phyloP scores from a whole-genome alignment of 1,140 invertebrate species.

The Tetramorium alpestre region DNA sequence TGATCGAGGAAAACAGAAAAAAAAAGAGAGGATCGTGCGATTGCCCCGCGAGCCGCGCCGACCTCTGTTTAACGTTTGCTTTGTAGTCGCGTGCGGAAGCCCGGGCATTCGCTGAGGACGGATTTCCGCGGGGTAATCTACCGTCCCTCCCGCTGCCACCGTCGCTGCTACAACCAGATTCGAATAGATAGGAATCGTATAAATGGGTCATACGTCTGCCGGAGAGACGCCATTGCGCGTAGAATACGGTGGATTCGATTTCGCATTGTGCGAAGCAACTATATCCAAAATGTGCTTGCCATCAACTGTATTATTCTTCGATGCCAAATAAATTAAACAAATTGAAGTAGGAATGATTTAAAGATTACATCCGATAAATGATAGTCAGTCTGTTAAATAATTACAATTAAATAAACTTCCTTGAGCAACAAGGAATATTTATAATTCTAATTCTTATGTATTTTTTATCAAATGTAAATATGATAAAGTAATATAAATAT shows the following conservation, averaged over 20 bases:
- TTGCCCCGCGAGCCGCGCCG: constrained; percentile 29
- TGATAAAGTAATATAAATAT: background rate
- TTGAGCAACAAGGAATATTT: background rate
- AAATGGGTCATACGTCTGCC: constrained; percentile 69
- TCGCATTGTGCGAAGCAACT: background rate
- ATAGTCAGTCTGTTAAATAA: background rate
- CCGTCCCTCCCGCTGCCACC: background rate
- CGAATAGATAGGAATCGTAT: constrained; percentile 66
- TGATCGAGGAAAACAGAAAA: constrained; percentile 16
- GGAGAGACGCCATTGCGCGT: constrained; percentile 20
- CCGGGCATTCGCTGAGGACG: constrained; percentile 66
- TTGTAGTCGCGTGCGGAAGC: constrained; percentile 66
- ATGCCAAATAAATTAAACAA: background rate
- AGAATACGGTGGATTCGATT: constrained; percentile 24
- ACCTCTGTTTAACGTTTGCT: constrained; percentile 70
- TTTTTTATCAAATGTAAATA: background rate
- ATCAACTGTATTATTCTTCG: constrained; percentile 20
- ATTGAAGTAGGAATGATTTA: background rate
- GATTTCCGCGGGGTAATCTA: constrained; percentile 71
- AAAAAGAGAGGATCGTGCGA: constrained; percentile 14
- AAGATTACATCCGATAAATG: background rate
- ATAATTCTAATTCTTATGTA: background rate
- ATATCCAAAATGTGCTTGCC: background rate
- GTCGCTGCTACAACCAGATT: constrained; percentile 53
- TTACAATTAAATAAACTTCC: background rate